Conservation (phyloP, 2,113 vertebrate genomes). For the Chaenocephalus aceratus region DNA sequence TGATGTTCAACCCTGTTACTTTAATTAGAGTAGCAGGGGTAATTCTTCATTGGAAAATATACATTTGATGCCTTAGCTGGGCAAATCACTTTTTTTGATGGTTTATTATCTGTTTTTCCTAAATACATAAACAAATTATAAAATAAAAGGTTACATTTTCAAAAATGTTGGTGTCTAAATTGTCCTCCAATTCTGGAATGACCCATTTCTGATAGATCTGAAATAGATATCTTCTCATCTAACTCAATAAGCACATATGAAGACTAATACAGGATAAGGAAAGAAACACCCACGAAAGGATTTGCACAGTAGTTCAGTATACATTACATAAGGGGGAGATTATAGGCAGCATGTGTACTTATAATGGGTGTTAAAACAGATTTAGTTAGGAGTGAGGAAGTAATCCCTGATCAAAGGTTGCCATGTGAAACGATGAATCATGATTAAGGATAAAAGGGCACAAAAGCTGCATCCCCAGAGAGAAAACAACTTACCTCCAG, state of each 20-base stretch:
- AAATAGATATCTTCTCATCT: neutral
- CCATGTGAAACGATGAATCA: constrained; percentile 16
- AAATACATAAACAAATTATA: too few species aligned
- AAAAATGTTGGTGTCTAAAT: too few species aligned
- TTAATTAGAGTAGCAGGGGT: too few species aligned
- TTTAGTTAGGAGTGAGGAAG: constrained; percentile 15
- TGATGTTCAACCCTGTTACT: too few species aligned
- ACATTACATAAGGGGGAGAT: constrained; percentile 12
- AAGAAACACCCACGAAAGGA: neutral
- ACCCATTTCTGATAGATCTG: neutral
- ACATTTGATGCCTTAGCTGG: too few species aligned
- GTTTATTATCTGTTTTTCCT: too few species aligned
- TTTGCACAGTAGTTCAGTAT: constrained; percentile 3
- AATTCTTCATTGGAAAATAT: too few species aligned
- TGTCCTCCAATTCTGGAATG: too few species aligned
- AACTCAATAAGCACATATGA: neutral
- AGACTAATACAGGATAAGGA: neutral
- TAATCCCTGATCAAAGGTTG: constrained; percentile 40
- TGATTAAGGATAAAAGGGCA: neutral
- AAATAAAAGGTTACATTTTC: too few species aligned
- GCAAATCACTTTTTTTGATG: too few species aligned
- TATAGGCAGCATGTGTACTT: constrained; percentile 12
- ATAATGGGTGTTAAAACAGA: constrained; percentile 24
- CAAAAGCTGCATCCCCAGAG: neutral
- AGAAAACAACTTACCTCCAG: constrained; percentile 87